Evolutionary conservation across 2,888 invertebrate species (phyloP).

Genomic region (Colostygia pectinataria): DNA sequence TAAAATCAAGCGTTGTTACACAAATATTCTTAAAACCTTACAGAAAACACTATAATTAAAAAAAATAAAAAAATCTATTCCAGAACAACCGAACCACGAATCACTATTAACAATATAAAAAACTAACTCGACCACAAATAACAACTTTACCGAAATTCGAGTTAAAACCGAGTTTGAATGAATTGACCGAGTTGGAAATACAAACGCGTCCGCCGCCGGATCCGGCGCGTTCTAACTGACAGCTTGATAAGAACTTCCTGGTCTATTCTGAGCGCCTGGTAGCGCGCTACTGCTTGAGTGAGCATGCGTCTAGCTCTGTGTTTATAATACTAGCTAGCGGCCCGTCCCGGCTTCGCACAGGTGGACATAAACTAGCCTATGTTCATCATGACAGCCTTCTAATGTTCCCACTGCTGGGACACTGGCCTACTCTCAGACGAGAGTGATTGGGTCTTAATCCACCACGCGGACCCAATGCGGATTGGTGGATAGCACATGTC

Average conservation of each 20-base stretch:
- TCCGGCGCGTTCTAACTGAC: constrained; percentile 18
- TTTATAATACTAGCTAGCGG: no score
- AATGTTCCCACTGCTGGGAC: no score
- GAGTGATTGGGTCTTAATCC: no score
- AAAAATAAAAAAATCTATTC: neutral
- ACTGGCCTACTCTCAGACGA: no score
- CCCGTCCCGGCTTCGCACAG: no score
- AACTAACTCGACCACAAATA: constrained; percentile 1
- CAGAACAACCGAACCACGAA: neutral
- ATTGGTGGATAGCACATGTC: no score
- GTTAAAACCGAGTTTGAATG: constrained; percentile 6
- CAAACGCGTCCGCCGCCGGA: constrained; percentile 20
- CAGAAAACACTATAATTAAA: neutral
- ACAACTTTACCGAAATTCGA: neutral
- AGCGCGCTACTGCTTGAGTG: constrained; percentile 4
- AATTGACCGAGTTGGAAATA: constrained; percentile 11
- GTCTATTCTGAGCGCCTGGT: constrained; percentile 13
- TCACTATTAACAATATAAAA: neutral
- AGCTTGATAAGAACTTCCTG: constrained; percentile 21
- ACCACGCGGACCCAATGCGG: no score
- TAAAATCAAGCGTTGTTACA: no score
- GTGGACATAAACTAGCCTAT: no score
- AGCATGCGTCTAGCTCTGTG: constrained; percentile 8
- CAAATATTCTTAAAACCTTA: neutral
- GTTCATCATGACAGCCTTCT: no score